A percentile compares a stretch with the other conserved stretches of the same genome.
Conservation (phyloP, 2,888 invertebrate species). For the Epinotia demarniana region DNA sequence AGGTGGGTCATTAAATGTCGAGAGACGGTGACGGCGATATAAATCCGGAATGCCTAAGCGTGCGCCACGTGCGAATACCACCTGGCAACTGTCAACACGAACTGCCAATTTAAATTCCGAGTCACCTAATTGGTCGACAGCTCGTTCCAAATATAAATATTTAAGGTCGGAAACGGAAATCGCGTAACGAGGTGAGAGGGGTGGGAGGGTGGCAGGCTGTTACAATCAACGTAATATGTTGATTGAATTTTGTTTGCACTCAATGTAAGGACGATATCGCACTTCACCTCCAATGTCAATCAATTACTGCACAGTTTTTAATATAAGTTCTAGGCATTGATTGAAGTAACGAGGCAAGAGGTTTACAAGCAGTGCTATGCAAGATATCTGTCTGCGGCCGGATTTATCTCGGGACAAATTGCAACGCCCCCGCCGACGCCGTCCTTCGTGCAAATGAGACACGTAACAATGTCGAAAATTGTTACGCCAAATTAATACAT, state of each 20-base stretch:
- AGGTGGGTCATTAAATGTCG: constrained; percentile 75
- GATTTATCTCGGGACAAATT: constrained; percentile 81
- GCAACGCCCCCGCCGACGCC: constrained; percentile 59
- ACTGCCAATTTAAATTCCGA: constrained; percentile 75
- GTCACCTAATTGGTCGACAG: constrained; percentile 73
- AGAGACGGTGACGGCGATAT: constrained; percentile 60
- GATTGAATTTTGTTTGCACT: constrained; percentile 42
- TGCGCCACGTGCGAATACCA: constrained; percentile 62
- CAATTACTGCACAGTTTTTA: constrained; percentile 18
- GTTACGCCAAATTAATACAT: constrained; percentile 72
- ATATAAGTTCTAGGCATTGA: neutral
- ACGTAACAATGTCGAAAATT: constrained; percentile 70
- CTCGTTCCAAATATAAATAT: constrained; percentile 73
- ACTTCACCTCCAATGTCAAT: constrained; percentile 30
- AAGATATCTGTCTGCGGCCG: constrained; percentile 76
- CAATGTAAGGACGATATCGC: constrained; percentile 41
- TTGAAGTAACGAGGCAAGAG: constrained; percentile 52
- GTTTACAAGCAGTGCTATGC: constrained; percentile 62
- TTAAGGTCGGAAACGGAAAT: constrained; percentile 62
- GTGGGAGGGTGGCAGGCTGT: constrained; percentile 33
- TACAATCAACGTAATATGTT: constrained; percentile 46
- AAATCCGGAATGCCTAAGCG: constrained; percentile 65
- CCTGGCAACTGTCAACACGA: constrained; percentile 76
- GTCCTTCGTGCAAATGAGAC: constrained; percentile 76
- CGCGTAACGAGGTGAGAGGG: constrained; percentile 57